A percentile compares a stretch with the other conserved stretches of the same genome.
Evolutionary conservation across 2,113 vertebrate genomes (phyloP).

Genomic region (Mus musculus): DNA sequence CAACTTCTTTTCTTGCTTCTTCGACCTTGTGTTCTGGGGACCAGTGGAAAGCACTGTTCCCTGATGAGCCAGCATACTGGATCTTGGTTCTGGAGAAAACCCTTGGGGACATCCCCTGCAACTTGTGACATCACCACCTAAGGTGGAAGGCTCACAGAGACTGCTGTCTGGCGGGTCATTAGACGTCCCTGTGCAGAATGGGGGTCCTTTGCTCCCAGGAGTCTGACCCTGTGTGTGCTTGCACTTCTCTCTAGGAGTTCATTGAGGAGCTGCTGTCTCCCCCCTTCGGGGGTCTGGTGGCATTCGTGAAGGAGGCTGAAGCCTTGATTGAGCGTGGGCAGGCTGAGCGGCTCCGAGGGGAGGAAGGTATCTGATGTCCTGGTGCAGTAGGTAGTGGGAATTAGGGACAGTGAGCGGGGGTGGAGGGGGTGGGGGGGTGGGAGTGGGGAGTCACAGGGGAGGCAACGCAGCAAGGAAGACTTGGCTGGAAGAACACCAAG

Average conservation of each 20-base stretch:
- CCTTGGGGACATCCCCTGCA: neutral
- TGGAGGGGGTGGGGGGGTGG: no score
- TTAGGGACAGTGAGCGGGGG: neutral
- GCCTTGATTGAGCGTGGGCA: constrained; percentile 93
- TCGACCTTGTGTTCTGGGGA: neutral
- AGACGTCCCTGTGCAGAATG: neutral
- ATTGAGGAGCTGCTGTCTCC: constrained; percentile 94
- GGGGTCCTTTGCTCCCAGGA: neutral
- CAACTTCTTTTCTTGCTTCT: neutral
- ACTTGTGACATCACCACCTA: neutral
- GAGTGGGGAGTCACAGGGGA: neutral
- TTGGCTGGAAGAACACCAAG: neutral
- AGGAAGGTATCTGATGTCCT: constrained; percentile 89
- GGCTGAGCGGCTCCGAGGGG: constrained; percentile 92
- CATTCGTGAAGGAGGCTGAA: constrained; percentile 96
- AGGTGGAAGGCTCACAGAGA: neutral
- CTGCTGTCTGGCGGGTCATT: neutral
- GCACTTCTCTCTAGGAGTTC: constrained; percentile 89
- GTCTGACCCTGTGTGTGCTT: neutral
- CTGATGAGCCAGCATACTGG: no score
- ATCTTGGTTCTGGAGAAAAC: neutral
- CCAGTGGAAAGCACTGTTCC: no score
- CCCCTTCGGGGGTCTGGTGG: constrained; percentile 94
- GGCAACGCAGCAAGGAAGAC: neutral
- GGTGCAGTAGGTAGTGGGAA: neutral